A percentile compares a stretch with the other conserved stretches of the same genome.
These are phyloP conservation scores for Pipistrellus kuhlii DNA, from an alignment of 2,797 vertebrate species.

Conservation along the genomic window DNA sequence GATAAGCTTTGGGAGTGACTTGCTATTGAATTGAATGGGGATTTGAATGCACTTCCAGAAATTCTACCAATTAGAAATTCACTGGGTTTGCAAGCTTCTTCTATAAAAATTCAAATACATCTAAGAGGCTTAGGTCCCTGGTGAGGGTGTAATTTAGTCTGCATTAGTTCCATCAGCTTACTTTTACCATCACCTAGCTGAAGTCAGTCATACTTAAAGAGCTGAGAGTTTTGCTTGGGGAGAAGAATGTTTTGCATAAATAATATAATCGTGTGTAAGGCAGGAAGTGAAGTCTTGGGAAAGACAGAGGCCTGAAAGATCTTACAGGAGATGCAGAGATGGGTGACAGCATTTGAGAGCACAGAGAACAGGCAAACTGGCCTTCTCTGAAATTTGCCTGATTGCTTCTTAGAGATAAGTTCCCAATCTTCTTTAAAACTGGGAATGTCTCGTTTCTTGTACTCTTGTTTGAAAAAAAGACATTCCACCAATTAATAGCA, in stretches of 20 bases:
- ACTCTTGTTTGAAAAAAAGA: not conserved
- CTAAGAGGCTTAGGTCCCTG: conserved; percentile 71
- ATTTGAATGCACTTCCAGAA: conserved; percentile 43
- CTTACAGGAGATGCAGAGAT: not conserved
- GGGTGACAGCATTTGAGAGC: not conserved
- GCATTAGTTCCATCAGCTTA: conserved; percentile 74
- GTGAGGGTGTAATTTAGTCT: conserved; percentile 61
- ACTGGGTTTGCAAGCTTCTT: conserved; percentile 50
- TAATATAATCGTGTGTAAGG: not conserved
- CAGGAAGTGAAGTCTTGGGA: not conserved
- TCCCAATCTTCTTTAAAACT: not conserved
- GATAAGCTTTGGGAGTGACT: not conserved
- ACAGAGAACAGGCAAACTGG: not conserved
- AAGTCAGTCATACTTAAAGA: conserved; percentile 64
- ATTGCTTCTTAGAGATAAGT: not conserved
- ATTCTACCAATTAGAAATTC: conserved; percentile 61
- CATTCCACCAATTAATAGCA: not conserved
- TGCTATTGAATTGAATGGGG: not conserved
- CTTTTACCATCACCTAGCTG: conserved; percentile 45
- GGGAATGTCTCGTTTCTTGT: not conserved
- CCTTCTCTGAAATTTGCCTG: not conserved
- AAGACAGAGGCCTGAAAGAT: not conserved
- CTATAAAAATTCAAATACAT: conserved; percentile 74
- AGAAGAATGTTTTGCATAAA: conserved; percentile 34
- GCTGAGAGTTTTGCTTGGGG: conserved; percentile 17